A percentile compares a stretch with the other conserved stretches of the same genome.
These are phyloP conservation scores for Standfussiana lucernea DNA, from an alignment of 2,888 invertebrate genomes.

Conservation along the genomic window DNA sequence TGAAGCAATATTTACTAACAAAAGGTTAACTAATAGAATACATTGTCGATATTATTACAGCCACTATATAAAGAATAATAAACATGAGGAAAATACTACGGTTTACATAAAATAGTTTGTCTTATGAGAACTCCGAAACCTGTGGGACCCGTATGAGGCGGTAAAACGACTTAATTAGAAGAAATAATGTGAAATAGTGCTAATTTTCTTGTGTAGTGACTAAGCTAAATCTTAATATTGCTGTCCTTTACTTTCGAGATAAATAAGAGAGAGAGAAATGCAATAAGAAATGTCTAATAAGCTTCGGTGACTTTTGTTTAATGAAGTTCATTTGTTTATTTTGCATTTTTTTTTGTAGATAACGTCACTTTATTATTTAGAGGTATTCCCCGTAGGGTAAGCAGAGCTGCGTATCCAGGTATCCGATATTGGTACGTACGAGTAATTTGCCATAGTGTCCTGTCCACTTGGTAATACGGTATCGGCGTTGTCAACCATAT, in stretches of 20 bases:
- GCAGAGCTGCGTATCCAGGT: not conserved
- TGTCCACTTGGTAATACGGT: not conserved
- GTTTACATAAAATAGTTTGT: conserved; percentile 22
- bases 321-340: too few species aligned
- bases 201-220: conserved; percentile 1
- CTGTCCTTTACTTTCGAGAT: not conserved
- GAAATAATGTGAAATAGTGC: not conserved
- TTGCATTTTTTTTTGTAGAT: too few species aligned
- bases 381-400: too few species aligned
- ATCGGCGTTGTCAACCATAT: not conserved
- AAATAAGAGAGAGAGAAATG: not conserved
- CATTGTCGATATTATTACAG: conserved; percentile 23
- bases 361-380: too few species aligned
- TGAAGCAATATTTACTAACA: not conserved
- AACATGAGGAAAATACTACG: conserved; percentile 13
- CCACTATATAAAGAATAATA: conserved; percentile 8
- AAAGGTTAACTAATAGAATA: conserved; percentile 2
- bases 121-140: not conserved
- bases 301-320: not conserved
- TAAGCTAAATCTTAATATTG: not conserved
- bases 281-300: not conserved
- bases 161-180: conserved; percentile 18
- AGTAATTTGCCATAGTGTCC: too few species aligned
- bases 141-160: not conserved
- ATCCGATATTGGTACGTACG: not conserved